Evolutionary conservation across 2,797 vertebrate species (phyloP), one percentile per base, ranked within the genome.

Genomic region (Oophaga sylvatica): DNA sequence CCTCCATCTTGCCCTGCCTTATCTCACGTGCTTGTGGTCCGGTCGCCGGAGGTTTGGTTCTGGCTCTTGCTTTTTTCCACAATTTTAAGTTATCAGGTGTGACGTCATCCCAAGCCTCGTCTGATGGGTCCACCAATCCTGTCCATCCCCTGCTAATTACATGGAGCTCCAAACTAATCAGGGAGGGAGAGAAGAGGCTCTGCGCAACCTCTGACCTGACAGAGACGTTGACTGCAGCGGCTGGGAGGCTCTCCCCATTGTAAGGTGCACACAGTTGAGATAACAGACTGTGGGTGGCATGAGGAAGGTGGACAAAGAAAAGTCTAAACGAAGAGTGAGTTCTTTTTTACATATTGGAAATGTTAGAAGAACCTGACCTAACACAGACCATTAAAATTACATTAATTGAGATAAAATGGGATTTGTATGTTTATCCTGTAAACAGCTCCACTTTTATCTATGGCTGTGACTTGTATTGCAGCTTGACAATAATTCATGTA

Each of bases 281-380:
- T 48, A 85, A 88, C 57, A 88, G 75, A 65, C 87, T 75, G 82
- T 88, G 87, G 87, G 87, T 88, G 87, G 87, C 62, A 88, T 81
- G 20, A 22, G 53, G 82, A 56, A 62, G 70, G 29, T 71, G 87
- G 76, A 85, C 83, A 85, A 80, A 48, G 29, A 68, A 35, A 53
- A 73, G 67, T 31, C 48, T 84, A 84, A 56, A 60, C 75, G 20
- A 62, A 84, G 63, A 88, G 70, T 70, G 71, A 65, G n/a, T 53
- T 53, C 22, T 48, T 11, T 73, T 19, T 22, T 73, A 20, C 45
- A 53, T 76, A 76, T 53, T 76, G 41, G 11, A 41, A 76, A 11
- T 48, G 73, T 48, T 48, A 76, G 45, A n/a, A n/a, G 73, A 76
- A 41, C 22, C 22, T 76, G 22, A 76, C 45, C 73, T 76, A 17